Evolutionary conservation across 1,140 invertebrate species (phyloP), one percentile per base, ranked within the genome.

Genomic region (Drosophila grimshawi): DNA sequence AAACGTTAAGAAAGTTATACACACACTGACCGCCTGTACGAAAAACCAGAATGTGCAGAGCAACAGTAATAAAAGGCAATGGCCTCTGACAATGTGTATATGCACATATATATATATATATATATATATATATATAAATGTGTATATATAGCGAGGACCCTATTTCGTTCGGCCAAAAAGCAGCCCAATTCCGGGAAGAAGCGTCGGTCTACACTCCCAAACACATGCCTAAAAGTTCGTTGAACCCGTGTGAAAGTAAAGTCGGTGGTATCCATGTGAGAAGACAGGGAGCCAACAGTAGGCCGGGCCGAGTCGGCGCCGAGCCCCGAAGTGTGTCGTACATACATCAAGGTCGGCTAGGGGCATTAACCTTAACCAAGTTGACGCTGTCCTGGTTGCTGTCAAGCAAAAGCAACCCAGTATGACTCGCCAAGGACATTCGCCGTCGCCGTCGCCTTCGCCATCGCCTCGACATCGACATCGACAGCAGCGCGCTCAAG

Each of bases 311-410:
- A 77, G 46, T 76, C 61, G 76, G 70, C 46, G 43, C 65, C 76
- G 67, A 71, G 67, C 81, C 71, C 80, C 85, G 78, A 89, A 85
- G 80, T 89, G 64, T 91, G 90, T 88, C 90, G 90, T 73, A 81
- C 90, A 86, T 75, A 81, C 71, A 80, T 82, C 90, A 91, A 91
- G 90, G 90, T 91, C 90, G 90, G 83, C 70, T 89, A 89, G 85
- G 85, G 85, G 85, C 85, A 89, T 89, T 89, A 89, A 89, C 85
- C 85, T 89, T 85, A 75, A 78, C 79, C 67, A 85, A 78, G 85
- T 85, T 81, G 80, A 74, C 76, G 79, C 75, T 81, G 79, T 69
- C 81, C 74, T 80, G 72, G 78, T 64, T 69, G 57, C 73, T 71
- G 63, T 49, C 37, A 62, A 59, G 80, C 69, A 66, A 57, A 66